Evolutionary conservation across 2,113 vertebrate genomes (phyloP), one percentile per base, ranked within the genome.

Genomic region (Brevimyrus niger): DNA sequence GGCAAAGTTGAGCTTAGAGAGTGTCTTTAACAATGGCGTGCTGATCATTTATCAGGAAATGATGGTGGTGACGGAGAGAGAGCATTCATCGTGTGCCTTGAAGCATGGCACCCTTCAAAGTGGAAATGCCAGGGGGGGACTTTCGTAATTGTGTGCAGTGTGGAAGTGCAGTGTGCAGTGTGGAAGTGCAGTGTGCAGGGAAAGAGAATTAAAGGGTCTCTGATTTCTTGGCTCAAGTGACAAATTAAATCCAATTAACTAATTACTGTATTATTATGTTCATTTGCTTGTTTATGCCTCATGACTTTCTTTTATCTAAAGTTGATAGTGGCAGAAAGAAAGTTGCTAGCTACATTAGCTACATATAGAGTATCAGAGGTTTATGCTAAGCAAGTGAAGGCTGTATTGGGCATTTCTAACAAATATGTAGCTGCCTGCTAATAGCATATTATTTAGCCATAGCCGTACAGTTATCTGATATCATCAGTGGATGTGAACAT

Each of bases 231-330:
- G 31, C 35, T 76, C 11, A 76, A 76, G 69, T 76, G 69, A 76
- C 61, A 69, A 69, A 69, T 69, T 80, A 80, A 80, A 80, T 80
- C 11, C 73, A 80, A 42, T 80, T 80, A 80, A 80, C 73, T 38
- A 80, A 38, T 80, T 80, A 38, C 73, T 42, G 73, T 6, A 17
- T 80, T 80, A 80, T 42, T 80, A 19, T 17, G 35, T 17, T 42
- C 4, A 42, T 42, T 80, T 80, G 73, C 6, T 80, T 80, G 35
- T 80, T 80, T 42, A 80, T 35, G 73, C 6, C 17, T 80, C 53
- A 21, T 55, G 19, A 17, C 61, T 80, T 80, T 35, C 35, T 80
- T n/a, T 84, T 47, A 84, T 84, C 6, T 47, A 47, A 84, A 84
- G 35, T 47, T 47, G 2, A 47, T 23, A 47, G 3, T 84, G 82